Base-by-base conservation (phyloP, 2,888 invertebrate genomes). In the Agrochola macilenta region DNA sequence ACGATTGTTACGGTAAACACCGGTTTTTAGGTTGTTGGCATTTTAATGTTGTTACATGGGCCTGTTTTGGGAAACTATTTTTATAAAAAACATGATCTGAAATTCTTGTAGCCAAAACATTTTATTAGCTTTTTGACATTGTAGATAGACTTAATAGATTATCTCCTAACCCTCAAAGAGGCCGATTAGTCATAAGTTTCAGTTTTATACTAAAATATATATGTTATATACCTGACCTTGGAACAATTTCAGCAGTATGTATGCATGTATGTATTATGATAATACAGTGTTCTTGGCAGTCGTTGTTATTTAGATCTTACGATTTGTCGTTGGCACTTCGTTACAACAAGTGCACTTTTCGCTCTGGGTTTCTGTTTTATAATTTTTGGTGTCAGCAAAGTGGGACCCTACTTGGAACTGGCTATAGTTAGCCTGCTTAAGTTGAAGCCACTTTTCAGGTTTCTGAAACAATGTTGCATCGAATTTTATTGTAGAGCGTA, bases 201-300 rank as follows among this genome's bases (percentile, higher is more conserved):
- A 26, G 49, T 76, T 81, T 63, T 49, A 58, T 43, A 72, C 69
- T 64, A 60, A 69, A 69, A 74, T 75, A 63, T 79, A 58, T 76
- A 26, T 69, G 49, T 23, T 60, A 57, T 71, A 57, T 64, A 46
- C 73, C 26, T 69, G 35, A 74, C 87, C 87, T 87, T 85, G 86
- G 39, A 73, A 82, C 71, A 63, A 70, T 85, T 79, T 81, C 69
- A 72, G 58, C 30, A 35, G 61, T 69, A 70, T 35, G 61, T 52
- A 60, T 49, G 35, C 68, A 69, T n/a, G n/a, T n/a, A n/a, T n/a
- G n/a, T n/a, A n/a, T n/a, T 65, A 74, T 79, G 54, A 61, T 68
- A 60, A 69, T 78, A 74, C 66, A 73, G 61, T 49, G 52, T 60
- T 64, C 46, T 79, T 83, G 65, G 72, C 68, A 58, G 57, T 79